Evolutionary conservation across 2,888 invertebrate species (phyloP).

Genomic region (Tiliacea citrago): DNA sequence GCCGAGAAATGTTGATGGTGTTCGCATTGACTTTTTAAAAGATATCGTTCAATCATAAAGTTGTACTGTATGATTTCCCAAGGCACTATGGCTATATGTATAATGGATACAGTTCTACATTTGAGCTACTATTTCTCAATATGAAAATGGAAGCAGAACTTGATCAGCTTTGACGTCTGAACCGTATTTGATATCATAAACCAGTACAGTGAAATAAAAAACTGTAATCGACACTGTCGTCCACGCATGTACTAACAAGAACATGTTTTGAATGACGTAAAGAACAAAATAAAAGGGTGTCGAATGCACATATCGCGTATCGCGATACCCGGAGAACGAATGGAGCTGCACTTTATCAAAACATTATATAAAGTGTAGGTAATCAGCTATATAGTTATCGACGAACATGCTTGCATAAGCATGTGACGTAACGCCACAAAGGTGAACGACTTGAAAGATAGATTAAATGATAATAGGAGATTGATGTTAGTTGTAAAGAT

Average conservation of each 20-base stretch:
- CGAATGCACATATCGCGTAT: slow-evolving; percentile 58
- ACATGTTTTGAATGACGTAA: slow-evolving; percentile 55
- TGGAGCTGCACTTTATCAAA: slow-evolving; percentile 47
- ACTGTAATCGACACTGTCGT: slow-evolving; percentile 44
- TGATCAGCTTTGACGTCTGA: slow-evolving; percentile 17
- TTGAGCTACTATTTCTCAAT: slow-evolving; percentile 12
- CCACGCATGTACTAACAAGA: slow-evolving; percentile 41
- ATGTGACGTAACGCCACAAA: slow-evolving; percentile 57
- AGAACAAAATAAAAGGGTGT: slow-evolving; percentile 50
- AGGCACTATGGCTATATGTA: background rate
- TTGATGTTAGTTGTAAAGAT: slow-evolving; percentile 21
- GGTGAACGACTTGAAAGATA: slow-evolving; percentile 61
- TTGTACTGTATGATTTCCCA: slow-evolving; percentile 25
- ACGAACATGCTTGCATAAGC: slow-evolving; percentile 57
- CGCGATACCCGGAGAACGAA: slow-evolving; percentile 51
- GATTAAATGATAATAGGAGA: slow-evolving; percentile 43
- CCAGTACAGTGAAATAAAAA: slow-evolving; percentile 39
- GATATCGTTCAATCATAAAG: slow-evolving; percentile 6
- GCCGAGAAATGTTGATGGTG: background rate
- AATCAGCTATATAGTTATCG: slow-evolving; percentile 54
- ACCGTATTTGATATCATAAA: slow-evolving; percentile 32
- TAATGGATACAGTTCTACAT: slow-evolving; percentile 15
- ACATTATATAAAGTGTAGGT: slow-evolving; percentile 54
- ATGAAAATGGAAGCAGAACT: slow-evolving; percentile 30
- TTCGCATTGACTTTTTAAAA: slow-evolving; percentile 7